A percentile compares a stretch with the other conserved stretches of the same genome.
Evolutionary conservation across 1,140 invertebrate genomes (phyloP).

Genomic region (Drosophila micromelanica): DNA sequence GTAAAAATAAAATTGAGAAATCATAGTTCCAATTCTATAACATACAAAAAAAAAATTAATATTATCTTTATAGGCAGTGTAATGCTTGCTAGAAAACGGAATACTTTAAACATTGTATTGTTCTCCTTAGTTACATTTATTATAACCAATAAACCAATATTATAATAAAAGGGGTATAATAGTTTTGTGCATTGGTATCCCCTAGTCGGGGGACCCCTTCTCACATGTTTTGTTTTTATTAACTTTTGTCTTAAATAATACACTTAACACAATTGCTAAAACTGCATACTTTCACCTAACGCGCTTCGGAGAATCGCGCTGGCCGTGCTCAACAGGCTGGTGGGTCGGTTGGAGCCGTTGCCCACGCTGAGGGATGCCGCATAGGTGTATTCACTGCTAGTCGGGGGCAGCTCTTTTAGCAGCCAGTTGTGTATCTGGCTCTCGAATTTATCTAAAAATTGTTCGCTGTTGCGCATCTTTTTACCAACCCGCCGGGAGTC

Average conservation of each 20-base stretch:
- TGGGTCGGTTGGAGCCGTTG: constrained; percentile 60
- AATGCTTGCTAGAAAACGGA: too few species aligned
- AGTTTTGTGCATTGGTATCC: too few species aligned
- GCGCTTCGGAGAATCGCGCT: constrained; percentile 55
- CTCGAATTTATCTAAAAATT: constrained; percentile 69
- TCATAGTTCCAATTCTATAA: too few species aligned
- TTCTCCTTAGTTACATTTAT: constrained; percentile 44
- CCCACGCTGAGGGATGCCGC: constrained; percentile 56
- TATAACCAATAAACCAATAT: too few species aligned
- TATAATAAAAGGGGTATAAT: too few species aligned
- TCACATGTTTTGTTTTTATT: constrained; percentile 14
- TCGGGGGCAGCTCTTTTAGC: constrained; percentile 37
- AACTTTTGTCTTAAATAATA: constrained; percentile 48
- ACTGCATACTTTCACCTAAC: constrained; percentile 19
- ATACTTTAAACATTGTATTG: constrained; percentile 1
- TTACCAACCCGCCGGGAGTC: constrained; percentile 67
- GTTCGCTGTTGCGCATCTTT: constrained; percentile 56
- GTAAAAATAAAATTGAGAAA: too few species aligned
- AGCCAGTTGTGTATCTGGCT: constrained; percentile 70
- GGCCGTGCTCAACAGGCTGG: constrained; percentile 49
- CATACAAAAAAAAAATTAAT: too few species aligned
- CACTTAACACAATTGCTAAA: constrained; percentile 45
- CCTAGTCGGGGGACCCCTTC: too few species aligned
- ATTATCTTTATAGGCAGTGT: not conserved
- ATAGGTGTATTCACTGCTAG: constrained; percentile 15